Conservation (phyloP, 2,113 vertebrate species). For the Pao palembangensis region DNA sequence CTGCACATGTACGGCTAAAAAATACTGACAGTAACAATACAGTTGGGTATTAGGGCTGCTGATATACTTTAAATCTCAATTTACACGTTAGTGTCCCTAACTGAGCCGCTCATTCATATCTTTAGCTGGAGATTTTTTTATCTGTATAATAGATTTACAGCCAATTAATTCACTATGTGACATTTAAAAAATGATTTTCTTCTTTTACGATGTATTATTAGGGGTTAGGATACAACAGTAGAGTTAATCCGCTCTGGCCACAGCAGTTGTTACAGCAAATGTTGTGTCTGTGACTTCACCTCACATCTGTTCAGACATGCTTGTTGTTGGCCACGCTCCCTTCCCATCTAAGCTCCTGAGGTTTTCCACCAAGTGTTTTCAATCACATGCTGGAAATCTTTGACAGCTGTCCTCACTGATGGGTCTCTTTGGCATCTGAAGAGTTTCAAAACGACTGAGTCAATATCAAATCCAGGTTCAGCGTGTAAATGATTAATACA, state of each 20-base stretch:
- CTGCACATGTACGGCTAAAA: too few relatives aligned
- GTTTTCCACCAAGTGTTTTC: slow-evolving; percentile 8
- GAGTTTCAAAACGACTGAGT: not conserved
- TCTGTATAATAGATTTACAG: too few relatives aligned
- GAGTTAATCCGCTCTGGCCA: not conserved
- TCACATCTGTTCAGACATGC: slow-evolving; percentile 18
- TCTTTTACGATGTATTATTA: too few relatives aligned
- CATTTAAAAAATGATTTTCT: too few relatives aligned
- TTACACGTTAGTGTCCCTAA: too few relatives aligned
- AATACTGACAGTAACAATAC: too few relatives aligned
- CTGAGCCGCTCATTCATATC: too few relatives aligned
- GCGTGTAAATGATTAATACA: not conserved
- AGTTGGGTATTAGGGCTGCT: too few relatives aligned
- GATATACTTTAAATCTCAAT: too few relatives aligned
- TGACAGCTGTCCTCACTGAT: slow-evolving; percentile 19
- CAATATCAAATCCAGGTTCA: not conserved
- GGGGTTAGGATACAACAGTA: not conserved
- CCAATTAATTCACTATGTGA: too few relatives aligned
- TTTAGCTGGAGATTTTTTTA: too few relatives aligned
- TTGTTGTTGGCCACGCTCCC: slow-evolving; percentile 5
- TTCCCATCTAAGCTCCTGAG: not conserved
- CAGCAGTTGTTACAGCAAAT: slow-evolving; percentile 45
- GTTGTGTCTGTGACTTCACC: slow-evolving; percentile 19
- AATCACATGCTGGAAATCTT: slow-evolving; percentile 1
- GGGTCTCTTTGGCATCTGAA: not conserved